A percentile compares a stretch with the other conserved stretches of the same genome.
These are phyloP conservation scores for Pentamera pediparva DNA, from an alignment of 53 echinoderm and acorn worm species.

Conservation along the genomic window DNA sequence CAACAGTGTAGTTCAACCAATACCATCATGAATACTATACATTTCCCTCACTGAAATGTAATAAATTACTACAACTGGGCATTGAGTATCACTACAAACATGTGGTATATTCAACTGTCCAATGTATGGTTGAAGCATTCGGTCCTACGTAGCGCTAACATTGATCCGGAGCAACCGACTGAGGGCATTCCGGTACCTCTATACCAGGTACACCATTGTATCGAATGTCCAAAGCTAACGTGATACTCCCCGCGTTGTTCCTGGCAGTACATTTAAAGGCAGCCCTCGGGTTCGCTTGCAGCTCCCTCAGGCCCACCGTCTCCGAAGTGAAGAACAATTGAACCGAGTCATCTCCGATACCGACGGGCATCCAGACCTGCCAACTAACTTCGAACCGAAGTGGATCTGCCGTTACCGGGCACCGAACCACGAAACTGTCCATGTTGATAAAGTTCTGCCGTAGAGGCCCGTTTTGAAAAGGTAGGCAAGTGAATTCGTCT, in stretches of 20 bases:
- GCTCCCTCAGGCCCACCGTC: conserved; percentile 1
- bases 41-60: too few relatives aligned
- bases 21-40: too few relatives aligned
- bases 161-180: not conserved
- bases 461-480: not conserved
- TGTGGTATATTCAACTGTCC: too few relatives aligned
- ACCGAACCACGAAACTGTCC: conserved; percentile 2
- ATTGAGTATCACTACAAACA: too few relatives aligned
- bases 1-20: too few relatives aligned
- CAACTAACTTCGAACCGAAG: not conserved
- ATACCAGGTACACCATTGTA: not conserved
- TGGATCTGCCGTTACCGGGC: conserved; percentile 17
- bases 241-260: conserved; percentile 13
- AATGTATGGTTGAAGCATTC: too few relatives aligned
- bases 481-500: conserved; percentile 5
- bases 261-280: conserved; percentile 12
- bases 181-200: conserved; percentile 1
- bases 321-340: conserved; percentile 16
- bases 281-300: not conserved
- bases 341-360: not conserved
- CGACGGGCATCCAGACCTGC: conserved; percentile 2
- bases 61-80: too few relatives aligned
- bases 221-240: not conserved
- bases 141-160: too few relatives aligned
- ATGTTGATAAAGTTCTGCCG: conserved; percentile 14